Base-by-base conservation (phyloP, 2,797 vertebrate species). In the Takifugu rubripes region DNA sequence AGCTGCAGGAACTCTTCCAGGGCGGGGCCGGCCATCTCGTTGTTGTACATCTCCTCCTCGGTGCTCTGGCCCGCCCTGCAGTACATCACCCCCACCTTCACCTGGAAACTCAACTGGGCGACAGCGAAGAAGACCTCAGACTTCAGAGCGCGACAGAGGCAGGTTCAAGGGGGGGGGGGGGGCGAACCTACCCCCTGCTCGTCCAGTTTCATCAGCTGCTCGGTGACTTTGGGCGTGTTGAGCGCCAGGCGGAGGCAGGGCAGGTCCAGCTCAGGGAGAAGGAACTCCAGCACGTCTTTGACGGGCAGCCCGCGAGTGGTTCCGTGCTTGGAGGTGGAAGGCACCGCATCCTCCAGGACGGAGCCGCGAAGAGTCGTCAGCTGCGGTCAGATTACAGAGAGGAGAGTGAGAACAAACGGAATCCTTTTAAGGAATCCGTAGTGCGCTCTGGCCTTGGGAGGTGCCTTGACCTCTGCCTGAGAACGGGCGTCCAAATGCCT, bases 31-130 rank as follows among this genome's bases (percentile, higher is more conserved):
- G 96, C 96, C 0, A 65, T 89, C 78, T 99, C 96, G 12, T 98
- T 99, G 83, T 98, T 98, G 85, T 99, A 99, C 96, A 99, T 99
- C 83, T 98, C 96, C 66, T 99, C 96, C 75, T 99, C 96, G 0
- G 95, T 96, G 90, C 96, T 96, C 84, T 99, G 96, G 40, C 95
- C 96, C 0, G 94, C 93, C 81, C 94, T 85, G 84, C 96, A 98
- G 87, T 98, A 98, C 96, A 99, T 97, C 82, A 98, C 91, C 59
- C 96, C 96, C 61, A 99, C 96, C 75, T 99, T 99, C 66, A 97
- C 93, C 60, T 98, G 95, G 83, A 96, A 99, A 81, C 95, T 99
- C 80, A 99, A 87, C 96, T 98, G 88, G 45, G 69, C 76, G 77
- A 46, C 55, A 57, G 79, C 70, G 74, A 36, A 64, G 11, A 62